These are phyloP conservation scores for Microcebus griseorufus DNA, from an alignment of 2,113 vertebrate species.

Conservation along the genomic window DNA sequence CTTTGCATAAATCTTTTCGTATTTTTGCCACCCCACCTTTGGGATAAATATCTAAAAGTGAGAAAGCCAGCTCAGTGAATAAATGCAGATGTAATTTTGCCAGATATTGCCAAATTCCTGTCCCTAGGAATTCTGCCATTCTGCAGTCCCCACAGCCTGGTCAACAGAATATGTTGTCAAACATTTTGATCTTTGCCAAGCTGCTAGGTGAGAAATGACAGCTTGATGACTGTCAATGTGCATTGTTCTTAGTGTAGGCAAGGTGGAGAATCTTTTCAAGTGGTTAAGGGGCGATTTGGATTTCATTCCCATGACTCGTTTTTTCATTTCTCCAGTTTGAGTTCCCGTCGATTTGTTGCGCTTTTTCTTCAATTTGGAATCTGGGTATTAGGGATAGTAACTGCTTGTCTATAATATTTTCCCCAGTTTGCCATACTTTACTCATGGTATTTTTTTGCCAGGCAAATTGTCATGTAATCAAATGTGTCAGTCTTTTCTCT, in stretches of 20 bases:
- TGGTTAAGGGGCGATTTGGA: neutral
- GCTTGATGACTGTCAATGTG: neutral
- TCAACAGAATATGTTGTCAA: neutral
- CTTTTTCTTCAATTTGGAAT: neutral
- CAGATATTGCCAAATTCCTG: neutral
- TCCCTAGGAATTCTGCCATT: neutral
- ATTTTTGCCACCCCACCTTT: neutral
- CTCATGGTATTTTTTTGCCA: neutral
- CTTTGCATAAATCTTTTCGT: neutral
- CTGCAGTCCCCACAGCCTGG: neutral
- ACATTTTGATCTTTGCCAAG: too few species aligned
- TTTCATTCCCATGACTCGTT: neutral
- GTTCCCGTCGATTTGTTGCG: neutral
- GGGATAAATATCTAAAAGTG: neutral
- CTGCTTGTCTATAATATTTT: neutral
- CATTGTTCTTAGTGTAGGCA: neutral
- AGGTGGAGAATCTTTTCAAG: neutral
- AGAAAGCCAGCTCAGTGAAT: neutral
- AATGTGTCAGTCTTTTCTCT: neutral
- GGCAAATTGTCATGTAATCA: neutral
- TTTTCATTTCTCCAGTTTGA: neutral
- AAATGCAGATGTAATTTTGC: neutral
- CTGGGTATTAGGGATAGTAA: neutral
- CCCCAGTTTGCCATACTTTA: neutral
- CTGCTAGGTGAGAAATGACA: neutral